A percentile compares a stretch with the other conserved stretches of the same genome.
Evolutionary conservation across 2,888 invertebrate species (phyloP).

Genomic region (Brenthis ino): DNA sequence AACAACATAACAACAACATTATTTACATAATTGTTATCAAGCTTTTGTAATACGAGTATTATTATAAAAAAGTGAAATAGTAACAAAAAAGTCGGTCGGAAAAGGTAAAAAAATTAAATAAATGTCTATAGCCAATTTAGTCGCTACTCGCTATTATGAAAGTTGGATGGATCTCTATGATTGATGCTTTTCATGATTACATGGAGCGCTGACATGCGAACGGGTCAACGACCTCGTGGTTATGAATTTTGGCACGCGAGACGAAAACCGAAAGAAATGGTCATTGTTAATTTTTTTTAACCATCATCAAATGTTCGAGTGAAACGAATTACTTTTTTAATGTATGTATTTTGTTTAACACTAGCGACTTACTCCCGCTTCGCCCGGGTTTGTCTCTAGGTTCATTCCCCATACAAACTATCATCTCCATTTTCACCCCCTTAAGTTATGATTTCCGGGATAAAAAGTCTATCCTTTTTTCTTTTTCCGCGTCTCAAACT

Average conservation of each 20-base stretch:
- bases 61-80: not conserved
- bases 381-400: too few relatives aligned
- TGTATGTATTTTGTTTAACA: not conserved
- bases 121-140: not conserved
- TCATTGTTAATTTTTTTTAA: constrained; percentile 1
- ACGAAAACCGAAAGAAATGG: constrained; percentile 10
- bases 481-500: too few relatives aligned
- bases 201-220: constrained; percentile 34
- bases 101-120: not conserved
- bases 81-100: not conserved
- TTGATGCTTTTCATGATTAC: constrained; percentile 27
- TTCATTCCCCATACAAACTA: too few relatives aligned
- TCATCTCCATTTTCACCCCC: too few relatives aligned
- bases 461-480: too few relatives aligned
- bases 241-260: constrained; percentile 46
- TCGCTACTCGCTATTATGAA: constrained; percentile 15
- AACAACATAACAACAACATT: too few relatives aligned
- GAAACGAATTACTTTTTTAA: not conserved
- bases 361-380: too few relatives aligned
- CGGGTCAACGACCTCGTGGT: constrained; percentile 38
- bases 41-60: too few relatives aligned
- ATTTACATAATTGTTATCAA: too few relatives aligned
- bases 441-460: too few relatives aligned
- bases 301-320: not conserved
- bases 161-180: constrained; percentile 25